These are phyloP conservation scores for Terrapene triunguis DNA, from an alignment of 2,113 vertebrate species.

Conservation along the genomic window DNA sequence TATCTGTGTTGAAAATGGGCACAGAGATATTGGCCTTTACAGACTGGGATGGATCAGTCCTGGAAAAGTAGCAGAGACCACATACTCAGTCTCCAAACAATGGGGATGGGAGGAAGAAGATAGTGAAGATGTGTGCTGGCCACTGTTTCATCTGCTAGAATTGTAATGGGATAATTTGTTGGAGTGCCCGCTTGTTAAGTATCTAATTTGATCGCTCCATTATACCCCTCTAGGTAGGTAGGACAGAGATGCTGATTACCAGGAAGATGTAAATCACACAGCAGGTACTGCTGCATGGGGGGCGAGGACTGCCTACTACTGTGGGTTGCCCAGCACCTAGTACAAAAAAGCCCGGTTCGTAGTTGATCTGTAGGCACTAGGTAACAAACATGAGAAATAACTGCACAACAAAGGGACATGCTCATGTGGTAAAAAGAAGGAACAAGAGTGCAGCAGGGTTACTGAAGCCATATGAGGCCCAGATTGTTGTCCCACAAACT, in stretches of 20 bases:
- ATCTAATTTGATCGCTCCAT: not conserved
- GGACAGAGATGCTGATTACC: not conserved
- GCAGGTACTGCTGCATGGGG: not conserved
- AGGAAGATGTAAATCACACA: not conserved
- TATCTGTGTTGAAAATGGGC: accelerated
- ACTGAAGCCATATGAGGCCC: not conserved
- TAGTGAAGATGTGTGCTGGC: not conserved
- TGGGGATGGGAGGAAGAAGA: not conserved
- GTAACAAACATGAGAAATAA: not conserved
- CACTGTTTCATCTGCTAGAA: not conserved
- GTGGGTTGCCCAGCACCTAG: not conserved
- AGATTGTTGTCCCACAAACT: no score
- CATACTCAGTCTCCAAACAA: not conserved
- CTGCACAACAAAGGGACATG: not conserved
- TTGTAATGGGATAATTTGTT: not conserved
- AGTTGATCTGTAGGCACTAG: not conserved
- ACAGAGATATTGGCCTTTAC: not conserved
- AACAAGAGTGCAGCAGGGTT: not conserved
- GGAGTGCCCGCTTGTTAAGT: not conserved
- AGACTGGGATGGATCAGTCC: not conserved
- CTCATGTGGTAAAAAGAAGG: not conserved
- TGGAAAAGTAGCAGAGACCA: not conserved
- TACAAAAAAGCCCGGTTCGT: not conserved
- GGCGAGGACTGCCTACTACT: not conserved
- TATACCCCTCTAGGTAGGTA: not conserved